These are phyloP conservation scores for Neoaliturus tenellus DNA, from an alignment of 2,888 invertebrate species.

Conservation along the genomic window DNA sequence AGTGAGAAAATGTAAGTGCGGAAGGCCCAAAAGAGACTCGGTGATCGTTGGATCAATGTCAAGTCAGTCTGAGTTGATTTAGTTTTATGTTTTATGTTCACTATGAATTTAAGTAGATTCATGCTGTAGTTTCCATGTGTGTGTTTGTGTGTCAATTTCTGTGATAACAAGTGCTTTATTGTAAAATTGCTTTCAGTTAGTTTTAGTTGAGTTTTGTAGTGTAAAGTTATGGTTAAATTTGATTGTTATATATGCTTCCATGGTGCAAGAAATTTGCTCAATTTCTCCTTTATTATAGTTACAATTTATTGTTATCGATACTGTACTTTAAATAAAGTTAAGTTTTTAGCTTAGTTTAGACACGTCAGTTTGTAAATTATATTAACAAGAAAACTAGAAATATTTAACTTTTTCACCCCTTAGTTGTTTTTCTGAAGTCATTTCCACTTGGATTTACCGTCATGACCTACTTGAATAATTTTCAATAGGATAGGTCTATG, in stretches of 20 bases:
- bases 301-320: not conserved
- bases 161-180: slow-evolving; percentile 49
- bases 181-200: slow-evolving; percentile 8
- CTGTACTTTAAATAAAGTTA: too few relatives aligned
- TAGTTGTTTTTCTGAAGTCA: too few relatives aligned
- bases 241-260: slow-evolving; percentile 12
- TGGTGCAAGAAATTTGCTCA: slow-evolving; percentile 23
- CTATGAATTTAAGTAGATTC: not conserved
- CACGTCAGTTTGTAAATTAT: too few relatives aligned
- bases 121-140: slow-evolving; percentile 1
- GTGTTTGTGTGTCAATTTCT: slow-evolving; percentile 7
- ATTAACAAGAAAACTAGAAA: too few relatives aligned
- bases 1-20: not conserved
- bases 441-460: too few relatives aligned
- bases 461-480: too few relatives aligned
- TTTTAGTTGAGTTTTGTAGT: slow-evolving; percentile 29
- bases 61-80: not conserved
- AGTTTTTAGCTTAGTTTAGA: not conserved
- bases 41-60: not conserved
- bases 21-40: not conserved
- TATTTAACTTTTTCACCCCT: too few relatives aligned
- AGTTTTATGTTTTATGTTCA: not conserved
- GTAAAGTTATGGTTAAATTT: not conserved
- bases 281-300: not conserved
- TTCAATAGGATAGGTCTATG: too few relatives aligned